Evolutionary conservation across 1,140 invertebrate species (phyloP).

Genomic region (Drosophila littoralis): DNA sequence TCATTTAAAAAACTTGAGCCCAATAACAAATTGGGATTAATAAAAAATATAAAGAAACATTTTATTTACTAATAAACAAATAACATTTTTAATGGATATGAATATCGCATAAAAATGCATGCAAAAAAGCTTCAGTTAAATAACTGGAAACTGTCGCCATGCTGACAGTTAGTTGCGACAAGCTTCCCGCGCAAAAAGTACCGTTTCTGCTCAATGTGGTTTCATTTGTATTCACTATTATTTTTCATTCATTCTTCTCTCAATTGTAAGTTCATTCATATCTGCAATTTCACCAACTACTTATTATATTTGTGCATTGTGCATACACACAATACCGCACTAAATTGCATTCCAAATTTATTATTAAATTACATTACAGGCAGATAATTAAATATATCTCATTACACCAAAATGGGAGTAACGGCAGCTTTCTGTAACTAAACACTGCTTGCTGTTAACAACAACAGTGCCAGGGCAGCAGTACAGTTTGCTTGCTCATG

Average conservation of each 20-base stretch:
- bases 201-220: too few species aligned
- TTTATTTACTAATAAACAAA: conserved; percentile 27
- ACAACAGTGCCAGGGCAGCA: conserved; percentile 5
- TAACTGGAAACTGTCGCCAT: too few species aligned
- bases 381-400: too few species aligned
- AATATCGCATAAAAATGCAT: too few species aligned
- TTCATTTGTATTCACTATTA: too few species aligned
- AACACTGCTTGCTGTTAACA: background rate
- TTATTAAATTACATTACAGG: too few species aligned
- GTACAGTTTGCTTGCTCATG: background rate
- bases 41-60: conserved; percentile 20
- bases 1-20: conserved; percentile 4
- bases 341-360: too few species aligned
- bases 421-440: background rate
- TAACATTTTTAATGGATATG: background rate
- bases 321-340: background rate
- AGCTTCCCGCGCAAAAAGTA: too few species aligned
- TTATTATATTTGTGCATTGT: background rate
- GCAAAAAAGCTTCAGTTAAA: too few species aligned
- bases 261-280: too few species aligned
- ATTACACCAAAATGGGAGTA: background rate
- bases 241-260: too few species aligned
- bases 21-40: conserved; percentile 5
- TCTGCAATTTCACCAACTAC: background rate
- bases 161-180: too few species aligned